Evolutionary conservation across 2,888 invertebrate species (phyloP), one percentile per base, ranked within the genome.

Genomic region (Dasypogon diadema): DNA sequence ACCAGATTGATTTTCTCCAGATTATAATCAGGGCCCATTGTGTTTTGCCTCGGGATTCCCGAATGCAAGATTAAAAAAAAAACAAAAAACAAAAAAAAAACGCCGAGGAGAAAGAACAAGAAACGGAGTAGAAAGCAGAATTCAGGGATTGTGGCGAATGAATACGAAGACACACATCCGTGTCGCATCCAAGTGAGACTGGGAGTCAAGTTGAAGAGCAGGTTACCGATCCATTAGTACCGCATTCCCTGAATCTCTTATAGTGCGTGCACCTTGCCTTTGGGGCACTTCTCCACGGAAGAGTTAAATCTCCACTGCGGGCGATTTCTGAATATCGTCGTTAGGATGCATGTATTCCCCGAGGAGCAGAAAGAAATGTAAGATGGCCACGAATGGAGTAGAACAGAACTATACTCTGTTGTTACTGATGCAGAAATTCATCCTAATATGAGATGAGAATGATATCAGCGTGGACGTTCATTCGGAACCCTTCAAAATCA

Each of bases 211-310:
- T 16, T 21, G 54, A 70, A 70, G 54, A 70, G 54, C 70, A 70
- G 54, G 70, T 70, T n/a, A n/a, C n/a, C n/a, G n/a, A n/a, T 70
- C 70, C 70, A 70, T 70, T 70, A 70, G 70, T 70, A 70, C 70
- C 70, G 70, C 70, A 70, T 70, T 70, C 70, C 34, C 70, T 54
- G 70, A 54, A 70, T 70, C 70, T 68, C 48, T 70, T 51, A 34
- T 54, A 54, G 70, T 70, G 70, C 70, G 70, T 70, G 70, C 54
- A 54, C 70, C 70, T 70, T 70, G 70, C 70, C 54, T 48, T 48
- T 65, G 65, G 65, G 65, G 18, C 18, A 8, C 3, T 3, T 42
- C 42, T 42, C n/a, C 42, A 3, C n/a, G 42, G n/a, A 42, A 3
- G 18, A 51, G 51, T 21, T 51, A 51, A 60, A 60, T 34, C 37